A percentile compares a stretch with the other conserved stretches of the same genome.
phyloP scores from a whole-genome alignment of 1,140 invertebrate genomes.

The Chironomus tepperi region DNA sequence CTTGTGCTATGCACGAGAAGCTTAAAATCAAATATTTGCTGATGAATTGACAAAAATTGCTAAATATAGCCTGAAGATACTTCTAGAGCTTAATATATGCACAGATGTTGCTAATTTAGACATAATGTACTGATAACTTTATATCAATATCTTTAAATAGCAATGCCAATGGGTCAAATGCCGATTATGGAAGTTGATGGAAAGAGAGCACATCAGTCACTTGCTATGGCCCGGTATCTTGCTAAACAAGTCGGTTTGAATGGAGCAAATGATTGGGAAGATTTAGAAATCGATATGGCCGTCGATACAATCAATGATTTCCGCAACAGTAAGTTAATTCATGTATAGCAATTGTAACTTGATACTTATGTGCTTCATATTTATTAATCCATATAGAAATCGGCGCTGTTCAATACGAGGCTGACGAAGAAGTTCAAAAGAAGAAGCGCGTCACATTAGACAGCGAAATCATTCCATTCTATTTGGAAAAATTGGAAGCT shows the following conservation, averaged over 20 bases:
- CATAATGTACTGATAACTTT: no score
- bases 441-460: slow-evolving; percentile 41
- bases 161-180: slow-evolving; percentile 63
- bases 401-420: slow-evolving; percentile 43
- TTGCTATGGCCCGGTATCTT: slow-evolving; percentile 60
- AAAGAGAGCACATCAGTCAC: slow-evolving; percentile 54
- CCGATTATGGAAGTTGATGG: slow-evolving; percentile 66
- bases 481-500: slow-evolving; percentile 48
- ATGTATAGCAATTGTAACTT: slow-evolving; percentile 37
- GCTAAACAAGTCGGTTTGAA: slow-evolving; percentile 55
- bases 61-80: not conserved
- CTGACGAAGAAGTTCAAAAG: slow-evolving; percentile 43
- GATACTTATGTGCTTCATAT: slow-evolving; percentile 39
- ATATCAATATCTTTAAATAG: slow-evolving; percentile 38
- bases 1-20: not conserved
- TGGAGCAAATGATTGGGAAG: slow-evolving; percentile 56
- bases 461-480: slow-evolving; percentile 47
- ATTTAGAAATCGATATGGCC: slow-evolving; percentile 52
- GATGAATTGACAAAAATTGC: not conserved
- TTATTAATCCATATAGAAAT: slow-evolving; percentile 43
- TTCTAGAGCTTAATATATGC: not conserved
- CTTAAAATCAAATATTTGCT: not conserved
- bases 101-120: no score
- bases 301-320: slow-evolving; percentile 53
- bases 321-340: slow-evolving; percentile 41